Conservation (phyloP, 1,140 invertebrate species). For the Bombyx mandarina region DNA sequence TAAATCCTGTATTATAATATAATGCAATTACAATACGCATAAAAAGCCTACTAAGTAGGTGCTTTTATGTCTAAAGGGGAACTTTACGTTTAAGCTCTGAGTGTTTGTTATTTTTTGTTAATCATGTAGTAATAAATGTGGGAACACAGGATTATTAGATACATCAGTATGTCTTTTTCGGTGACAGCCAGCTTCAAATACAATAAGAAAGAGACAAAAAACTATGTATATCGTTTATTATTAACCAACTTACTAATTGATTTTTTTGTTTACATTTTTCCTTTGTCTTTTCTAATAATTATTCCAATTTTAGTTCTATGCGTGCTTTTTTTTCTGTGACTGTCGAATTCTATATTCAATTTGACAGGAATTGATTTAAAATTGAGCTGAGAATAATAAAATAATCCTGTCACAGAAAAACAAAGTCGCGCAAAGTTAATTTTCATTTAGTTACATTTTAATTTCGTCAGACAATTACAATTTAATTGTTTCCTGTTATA, state of each 20-base stretch:
- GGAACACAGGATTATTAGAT: too few species aligned
- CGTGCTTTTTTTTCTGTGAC: conserved; percentile 44
- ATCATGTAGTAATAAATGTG: too few species aligned
- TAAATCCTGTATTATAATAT: too few species aligned
- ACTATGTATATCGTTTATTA: too few species aligned
- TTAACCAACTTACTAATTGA: conserved; percentile 42
- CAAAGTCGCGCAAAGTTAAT: conserved; percentile 2
- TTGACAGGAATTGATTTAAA: too few species aligned
- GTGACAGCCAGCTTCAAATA: too few species aligned
- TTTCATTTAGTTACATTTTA: conserved; percentile 6
- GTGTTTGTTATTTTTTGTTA: conserved; percentile 17
- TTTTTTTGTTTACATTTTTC: conserved; percentile 41
- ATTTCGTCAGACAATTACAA: not conserved
- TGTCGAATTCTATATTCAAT: conserved; percentile 12
- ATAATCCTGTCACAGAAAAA: too few species aligned
- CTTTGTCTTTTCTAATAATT: not conserved
- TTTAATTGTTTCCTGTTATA: conserved; percentile 59
- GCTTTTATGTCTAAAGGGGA: conserved; percentile 45
- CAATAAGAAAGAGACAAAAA: too few species aligned
- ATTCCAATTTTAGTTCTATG: conserved; percentile 24
- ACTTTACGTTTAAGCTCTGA: conserved; percentile 65
- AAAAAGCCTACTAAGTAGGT: too few species aligned
- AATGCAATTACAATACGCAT: too few species aligned
- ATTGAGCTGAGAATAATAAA: too few species aligned
- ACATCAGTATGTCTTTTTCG: too few species aligned